A percentile compares a stretch with the other conserved stretches of the same genome.
phyloP scores from a whole-genome alignment of 2,113 vertebrate species.

The Microcebus jonahi region DNA sequence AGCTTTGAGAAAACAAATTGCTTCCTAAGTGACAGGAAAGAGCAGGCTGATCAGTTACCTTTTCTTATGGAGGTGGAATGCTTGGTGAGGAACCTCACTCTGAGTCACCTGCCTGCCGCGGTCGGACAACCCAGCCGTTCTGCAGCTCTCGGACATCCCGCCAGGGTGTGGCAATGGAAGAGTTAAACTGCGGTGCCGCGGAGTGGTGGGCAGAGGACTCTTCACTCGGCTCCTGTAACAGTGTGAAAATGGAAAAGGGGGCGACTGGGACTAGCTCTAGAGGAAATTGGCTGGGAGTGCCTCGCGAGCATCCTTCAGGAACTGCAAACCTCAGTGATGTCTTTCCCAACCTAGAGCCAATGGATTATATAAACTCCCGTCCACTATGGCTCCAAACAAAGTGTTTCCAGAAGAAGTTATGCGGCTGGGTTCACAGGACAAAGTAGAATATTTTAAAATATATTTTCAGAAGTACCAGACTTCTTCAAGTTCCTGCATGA shows the following conservation, averaged over 20 bases:
- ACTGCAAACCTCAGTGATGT: not conserved
- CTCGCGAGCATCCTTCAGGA: not conserved
- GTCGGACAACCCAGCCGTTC: not conserved
- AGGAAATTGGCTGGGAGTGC: not conserved
- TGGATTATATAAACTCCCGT: not conserved
- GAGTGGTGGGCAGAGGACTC: not conserved
- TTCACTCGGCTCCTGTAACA: not conserved
- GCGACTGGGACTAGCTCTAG: not conserved
- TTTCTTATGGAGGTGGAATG: not conserved
- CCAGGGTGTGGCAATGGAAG: not conserved
- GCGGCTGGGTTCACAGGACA: not conserved
- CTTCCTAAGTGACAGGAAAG: not conserved
- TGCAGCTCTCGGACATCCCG: not conserved
- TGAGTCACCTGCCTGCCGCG: fast-evolving
- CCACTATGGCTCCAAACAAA: not conserved
- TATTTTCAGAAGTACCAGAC: not conserved
- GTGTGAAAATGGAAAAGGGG: not conserved
- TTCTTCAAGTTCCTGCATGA: not conserved
- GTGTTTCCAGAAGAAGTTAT: not conserved
- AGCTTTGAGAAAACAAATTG: not conserved
- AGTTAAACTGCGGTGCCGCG: too few relatives aligned
- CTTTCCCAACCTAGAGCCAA: not conserved
- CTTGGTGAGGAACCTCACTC: not conserved
- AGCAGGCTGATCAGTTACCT: not conserved
- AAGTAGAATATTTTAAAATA: not conserved